Base-by-base conservation (phyloP, 2,113 vertebrate genomes). In the Amphilophus citrinellus region DNA sequence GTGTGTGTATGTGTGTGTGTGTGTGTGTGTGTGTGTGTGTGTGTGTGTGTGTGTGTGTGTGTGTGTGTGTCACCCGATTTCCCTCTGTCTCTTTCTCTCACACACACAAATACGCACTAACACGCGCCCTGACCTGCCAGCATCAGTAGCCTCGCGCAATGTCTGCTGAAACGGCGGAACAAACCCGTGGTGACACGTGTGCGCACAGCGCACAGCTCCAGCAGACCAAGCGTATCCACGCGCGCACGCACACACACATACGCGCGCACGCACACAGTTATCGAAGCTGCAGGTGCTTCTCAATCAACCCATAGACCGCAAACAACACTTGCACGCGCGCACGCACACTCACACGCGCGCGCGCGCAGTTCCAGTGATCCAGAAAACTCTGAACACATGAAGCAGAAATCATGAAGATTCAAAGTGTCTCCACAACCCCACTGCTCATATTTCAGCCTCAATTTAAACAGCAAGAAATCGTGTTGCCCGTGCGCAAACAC, bases 111-210 rank as follows among this genome's bases (percentile, higher is more conserved):
- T 47, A 18, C 53, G 13, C 79, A 47, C 76, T 7, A 62, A 18
- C 78, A 32, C 60, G 53, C 86, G 76, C 82, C 62, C 73, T 87
- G 88, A 91, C 88, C 91, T 91, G 91, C 84, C 89, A 89, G 85
- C 89, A 88, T 88, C 86, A 86, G 88, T 84, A 87, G 87, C 89
- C 90, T 87, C 86, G 66, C 85, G 80, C 89, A 62, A 35, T 71
- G 47, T 62, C 83, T 58, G 80, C 89, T 81, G 90, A 92, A 82
- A 76, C 91, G 73, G 90, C 87, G 79, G 87, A 92, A 91, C 91
- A 91, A 92, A 93, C 88, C 88, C 17, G 58, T 35, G 60, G 66
- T 87, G 90, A 90, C 88, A 92, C 85, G 76, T 89, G 89, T 80
- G 93, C 89, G 87, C 90, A 91, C 30, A 11, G 89, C 80, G 90